Percentiles rank a stretch among this genome's conserved stretches.
Evolutionary conservation across 2,113 vertebrate genomes (phyloP).

Genomic region (Laterallus jamaicensis): DNA sequence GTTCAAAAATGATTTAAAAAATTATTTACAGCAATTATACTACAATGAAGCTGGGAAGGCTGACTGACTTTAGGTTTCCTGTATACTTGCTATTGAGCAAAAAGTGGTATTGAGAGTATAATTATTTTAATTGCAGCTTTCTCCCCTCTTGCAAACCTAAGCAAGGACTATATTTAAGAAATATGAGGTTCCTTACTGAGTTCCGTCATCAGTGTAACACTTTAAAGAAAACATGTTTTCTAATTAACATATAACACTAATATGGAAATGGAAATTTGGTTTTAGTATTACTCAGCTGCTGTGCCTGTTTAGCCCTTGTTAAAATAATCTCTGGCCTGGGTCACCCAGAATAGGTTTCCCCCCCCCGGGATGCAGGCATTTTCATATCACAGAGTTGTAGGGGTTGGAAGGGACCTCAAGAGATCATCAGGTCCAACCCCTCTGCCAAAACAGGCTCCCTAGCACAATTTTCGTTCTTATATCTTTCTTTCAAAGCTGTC

Average conservation of each 20-base stretch:
- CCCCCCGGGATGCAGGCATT: not conserved
- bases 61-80: not conserved
- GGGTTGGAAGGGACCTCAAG: too few species aligned
- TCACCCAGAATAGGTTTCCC: not conserved
- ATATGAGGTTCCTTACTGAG: not conserved
- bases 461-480: not conserved
- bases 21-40: too few species aligned
- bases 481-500: not conserved
- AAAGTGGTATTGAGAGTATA: not conserved
- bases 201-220: not conserved
- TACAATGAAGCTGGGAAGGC: not conserved
- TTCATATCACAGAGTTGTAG: not conserved
- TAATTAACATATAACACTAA: not conserved
- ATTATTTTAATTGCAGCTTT: not conserved
- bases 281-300: not conserved
- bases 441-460: too few species aligned
- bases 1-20: too few species aligned
- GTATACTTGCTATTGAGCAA: not conserved
- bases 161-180: not conserved
- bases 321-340: not conserved
- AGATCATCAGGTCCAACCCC: too few species aligned
- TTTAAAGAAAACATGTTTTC: not conserved
- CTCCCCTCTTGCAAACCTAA: not conserved
- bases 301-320: not conserved
- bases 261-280: not conserved